Evolutionary conservation across 2,888 invertebrate species (phyloP), one percentile per base, ranked within the genome.

Genomic region (Patella pellucida): DNA sequence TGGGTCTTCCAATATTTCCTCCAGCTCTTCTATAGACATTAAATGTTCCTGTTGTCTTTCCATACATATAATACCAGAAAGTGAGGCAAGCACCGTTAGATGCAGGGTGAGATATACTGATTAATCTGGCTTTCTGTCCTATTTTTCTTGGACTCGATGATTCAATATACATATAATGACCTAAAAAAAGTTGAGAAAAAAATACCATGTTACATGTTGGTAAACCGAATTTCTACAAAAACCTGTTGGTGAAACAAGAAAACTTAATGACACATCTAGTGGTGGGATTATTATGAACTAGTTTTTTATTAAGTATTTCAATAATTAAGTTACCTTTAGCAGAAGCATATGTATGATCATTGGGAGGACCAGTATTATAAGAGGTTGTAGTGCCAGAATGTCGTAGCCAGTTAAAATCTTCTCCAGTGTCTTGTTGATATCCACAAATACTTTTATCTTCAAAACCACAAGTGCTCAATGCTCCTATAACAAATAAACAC

Each of bases 61-160:
- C 86, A 68, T 82, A 84, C 85, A 86, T 86, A 77, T 84, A 83
- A 72, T 86, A 86, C 79, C 82, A 87, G 79, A 87, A 87, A 52
- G 80, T 74, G 12, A 87, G 75, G 76, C 87, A 87, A 27, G 78
- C 62, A 5, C 80, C 80, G 4, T 78, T 76, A 7, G 84, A 81
- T n/a, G 76, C 71, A 12, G 76, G 52, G 23, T 81, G 76, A 1
- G 77, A 74, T 14, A 77, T 71, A 27, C 82, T 76, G 67, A 82
- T 75, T 14, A 84, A 68, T 12, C 82, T 71, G n/a, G 86, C 84
- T 71, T 81, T 83, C 52, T 85, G 81, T 19, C 83, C 83, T 1
- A 72, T 19, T 19, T 52, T 67, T 52, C 79, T 74, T 14, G 82
- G 82, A 19, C 73, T 73, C 3, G 83, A 83, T 3, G 85, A 79